These are phyloP conservation scores for Aplodontia rufa DNA, from an alignment of 2,113 vertebrate genomes.

Conservation along the genomic window DNA sequence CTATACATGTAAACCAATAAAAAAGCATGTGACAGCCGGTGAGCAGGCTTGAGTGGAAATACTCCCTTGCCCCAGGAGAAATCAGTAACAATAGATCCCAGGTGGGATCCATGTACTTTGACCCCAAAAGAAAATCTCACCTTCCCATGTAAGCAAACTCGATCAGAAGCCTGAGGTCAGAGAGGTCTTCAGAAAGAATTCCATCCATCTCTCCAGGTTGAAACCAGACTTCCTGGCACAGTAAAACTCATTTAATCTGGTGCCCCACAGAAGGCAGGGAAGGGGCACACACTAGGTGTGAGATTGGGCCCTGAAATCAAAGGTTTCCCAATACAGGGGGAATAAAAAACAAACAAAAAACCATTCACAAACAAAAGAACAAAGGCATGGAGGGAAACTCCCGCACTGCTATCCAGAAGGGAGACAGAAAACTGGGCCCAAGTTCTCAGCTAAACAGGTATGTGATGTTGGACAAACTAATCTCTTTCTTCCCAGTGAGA, in stretches of 20 bases:
- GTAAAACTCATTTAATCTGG: neutral
- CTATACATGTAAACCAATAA: constrained; percentile 75
- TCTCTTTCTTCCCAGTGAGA: neutral
- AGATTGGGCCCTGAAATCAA: neutral
- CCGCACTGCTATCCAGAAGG: neutral
- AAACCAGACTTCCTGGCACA: neutral
- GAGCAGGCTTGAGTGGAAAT: constrained; percentile 43
- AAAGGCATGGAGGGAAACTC: neutral
- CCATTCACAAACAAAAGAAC: neutral
- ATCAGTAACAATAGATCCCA: constrained; percentile 51
- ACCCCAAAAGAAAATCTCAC: constrained; percentile 51
- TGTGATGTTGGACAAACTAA: neutral
- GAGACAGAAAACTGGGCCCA: neutral
- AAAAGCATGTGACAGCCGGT: constrained; percentile 59
- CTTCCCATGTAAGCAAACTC: constrained; percentile 48
- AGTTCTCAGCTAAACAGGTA: neutral
- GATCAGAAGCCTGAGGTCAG: constrained; percentile 32
- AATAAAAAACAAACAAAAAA: neutral
- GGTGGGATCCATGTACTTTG: neutral
- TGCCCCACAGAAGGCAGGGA: neutral
- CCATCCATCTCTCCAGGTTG: neutral
- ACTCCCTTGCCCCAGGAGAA: constrained; percentile 42
- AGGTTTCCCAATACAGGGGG: neutral
- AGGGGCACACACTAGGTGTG: neutral
- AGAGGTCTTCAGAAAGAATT: constrained; percentile 25